phyloP scores from a whole-genome alignment of 1,140 invertebrate genomes.

The Zaprionus tsacasi region DNA sequence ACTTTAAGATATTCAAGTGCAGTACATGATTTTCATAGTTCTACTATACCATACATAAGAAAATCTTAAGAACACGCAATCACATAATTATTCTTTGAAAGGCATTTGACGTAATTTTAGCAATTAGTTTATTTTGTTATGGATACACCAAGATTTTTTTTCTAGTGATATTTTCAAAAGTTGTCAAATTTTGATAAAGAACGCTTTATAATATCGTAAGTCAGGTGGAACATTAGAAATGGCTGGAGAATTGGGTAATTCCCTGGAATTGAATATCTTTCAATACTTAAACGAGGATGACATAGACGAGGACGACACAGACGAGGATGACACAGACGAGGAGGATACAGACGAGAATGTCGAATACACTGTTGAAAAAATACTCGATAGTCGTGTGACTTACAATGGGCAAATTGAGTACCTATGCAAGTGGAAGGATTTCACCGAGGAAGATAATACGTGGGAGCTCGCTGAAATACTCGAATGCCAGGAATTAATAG shows the following conservation, averaged over 20 bases:
- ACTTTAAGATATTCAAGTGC: background rate
- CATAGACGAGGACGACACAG: background rate
- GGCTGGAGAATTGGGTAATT: background rate
- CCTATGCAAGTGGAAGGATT: slow-evolving; percentile 39
- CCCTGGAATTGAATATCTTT: background rate
- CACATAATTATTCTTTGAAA: too few species aligned
- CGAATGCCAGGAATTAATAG: slow-evolving; percentile 6
- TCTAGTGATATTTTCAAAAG: background rate
- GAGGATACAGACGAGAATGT: background rate
- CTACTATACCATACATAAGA: too few species aligned
- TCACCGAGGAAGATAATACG: slow-evolving; percentile 36
- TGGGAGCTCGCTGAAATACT: slow-evolving; percentile 34
- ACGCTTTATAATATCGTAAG: too few species aligned
- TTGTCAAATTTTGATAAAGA: background rate
- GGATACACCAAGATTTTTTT: background rate
- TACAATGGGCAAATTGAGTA: slow-evolving; percentile 22
- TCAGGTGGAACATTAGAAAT: background rate
- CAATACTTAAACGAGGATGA: background rate
- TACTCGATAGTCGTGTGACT: slow-evolving; percentile 22
- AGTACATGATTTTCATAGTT: too few species aligned
- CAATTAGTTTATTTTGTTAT: too few species aligned
- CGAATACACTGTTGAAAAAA: slow-evolving; percentile 29
- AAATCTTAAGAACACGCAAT: too few species aligned
- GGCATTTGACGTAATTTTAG: too few species aligned
- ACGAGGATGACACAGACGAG: background rate